A percentile compares a stretch with the other conserved stretches of the same genome.
phyloP scores from a whole-genome alignment of 2,888 invertebrate species.

The Agriopis aurantiaria region DNA sequence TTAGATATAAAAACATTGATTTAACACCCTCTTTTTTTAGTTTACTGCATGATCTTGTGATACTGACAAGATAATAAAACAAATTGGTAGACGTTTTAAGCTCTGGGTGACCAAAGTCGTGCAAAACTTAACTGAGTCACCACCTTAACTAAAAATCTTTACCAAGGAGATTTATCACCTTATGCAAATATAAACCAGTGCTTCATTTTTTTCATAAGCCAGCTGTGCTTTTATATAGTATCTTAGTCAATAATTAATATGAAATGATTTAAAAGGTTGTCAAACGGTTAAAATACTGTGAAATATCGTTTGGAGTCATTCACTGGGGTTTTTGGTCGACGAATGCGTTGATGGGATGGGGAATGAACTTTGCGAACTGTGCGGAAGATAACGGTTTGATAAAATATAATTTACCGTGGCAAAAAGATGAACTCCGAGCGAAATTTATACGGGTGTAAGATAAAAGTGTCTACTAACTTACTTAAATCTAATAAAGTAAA shows the following conservation, averaged over 20 bases:
- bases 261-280: constrained; percentile 36
- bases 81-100: too few species aligned
- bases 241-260: constrained; percentile 32
- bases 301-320: constrained; percentile 29
- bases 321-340: constrained; percentile 25
- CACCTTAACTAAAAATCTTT: too few species aligned
- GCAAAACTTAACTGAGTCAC: too few species aligned
- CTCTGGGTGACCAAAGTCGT: too few species aligned
- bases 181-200: constrained; percentile 35
- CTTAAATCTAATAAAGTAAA: too few species aligned
- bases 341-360: constrained; percentile 15
- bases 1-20: too few species aligned
- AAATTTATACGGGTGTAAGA: too few species aligned
- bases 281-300: constrained; percentile 30
- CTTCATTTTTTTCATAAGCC: constrained; percentile 24
- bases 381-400: constrained; percentile 10
- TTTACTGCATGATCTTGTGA: too few species aligned
- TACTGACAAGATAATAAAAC: too few species aligned
- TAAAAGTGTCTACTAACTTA: too few species aligned
- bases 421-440: not conserved
- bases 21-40: too few species aligned
- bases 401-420: not conserved
- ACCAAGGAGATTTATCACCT: constrained; percentile 25
- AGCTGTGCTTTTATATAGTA: constrained; percentile 32
- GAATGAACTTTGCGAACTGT: constrained; percentile 24